phyloP scores from a whole-genome alignment of 1,140 invertebrate genomes.

The Polypedilum vanderplanki region DNA sequence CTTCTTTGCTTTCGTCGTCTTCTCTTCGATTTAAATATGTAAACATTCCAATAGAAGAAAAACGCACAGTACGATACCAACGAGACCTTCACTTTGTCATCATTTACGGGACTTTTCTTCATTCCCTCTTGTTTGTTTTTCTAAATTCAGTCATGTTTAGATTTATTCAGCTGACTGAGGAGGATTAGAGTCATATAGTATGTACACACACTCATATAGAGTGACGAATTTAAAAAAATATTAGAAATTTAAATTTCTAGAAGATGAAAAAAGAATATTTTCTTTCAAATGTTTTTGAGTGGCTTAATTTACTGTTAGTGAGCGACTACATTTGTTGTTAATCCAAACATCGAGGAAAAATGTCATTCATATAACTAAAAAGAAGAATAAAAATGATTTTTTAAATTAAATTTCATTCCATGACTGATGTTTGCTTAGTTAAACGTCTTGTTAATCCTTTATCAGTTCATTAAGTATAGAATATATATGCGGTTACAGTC shows the following conservation, averaged over 20 bases:
- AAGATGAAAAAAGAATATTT: too few relatives aligned
- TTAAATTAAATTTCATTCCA: background rate
- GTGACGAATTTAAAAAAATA: too few relatives aligned
- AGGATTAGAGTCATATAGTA: too few relatives aligned
- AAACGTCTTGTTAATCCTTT: constrained; percentile 13
- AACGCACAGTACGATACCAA: background rate
- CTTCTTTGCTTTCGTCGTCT: background rate
- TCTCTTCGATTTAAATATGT: constrained; percentile 13
- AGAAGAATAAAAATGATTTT: background rate
- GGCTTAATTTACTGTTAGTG: too few relatives aligned
- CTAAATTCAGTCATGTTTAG: background rate
- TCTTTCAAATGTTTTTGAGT: too few relatives aligned
- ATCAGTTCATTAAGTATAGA: background rate
- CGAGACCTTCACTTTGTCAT: constrained; percentile 5
- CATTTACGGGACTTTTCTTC: constrained; percentile 6
- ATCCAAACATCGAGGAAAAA: background rate
- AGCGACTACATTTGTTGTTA: too few relatives aligned
- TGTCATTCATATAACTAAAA: background rate
- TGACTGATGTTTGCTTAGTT: background rate
- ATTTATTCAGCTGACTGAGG: background rate
- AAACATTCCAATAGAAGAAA: background rate
- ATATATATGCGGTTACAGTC: background rate
- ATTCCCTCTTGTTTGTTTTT: background rate
- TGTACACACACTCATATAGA: too few relatives aligned
- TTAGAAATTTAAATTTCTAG: too few relatives aligned